Evolutionary conservation across 2,797 vertebrate genomes (phyloP).

Genomic region (Morus bassanus): DNA sequence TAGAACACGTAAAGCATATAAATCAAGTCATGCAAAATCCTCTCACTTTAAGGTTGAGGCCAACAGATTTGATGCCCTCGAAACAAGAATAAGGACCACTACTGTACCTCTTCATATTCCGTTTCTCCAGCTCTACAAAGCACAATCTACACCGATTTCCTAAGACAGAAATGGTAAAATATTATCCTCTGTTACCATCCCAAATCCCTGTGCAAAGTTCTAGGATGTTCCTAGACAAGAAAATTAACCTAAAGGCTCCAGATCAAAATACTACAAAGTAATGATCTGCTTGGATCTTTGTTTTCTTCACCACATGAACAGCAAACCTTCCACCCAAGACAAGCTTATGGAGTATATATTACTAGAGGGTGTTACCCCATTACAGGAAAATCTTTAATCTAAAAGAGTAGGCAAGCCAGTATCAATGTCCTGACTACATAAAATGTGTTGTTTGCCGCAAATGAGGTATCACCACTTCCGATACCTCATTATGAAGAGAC

Average conservation of each 20-base stretch:
- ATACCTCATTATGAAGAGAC: not conserved
- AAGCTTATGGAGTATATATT: not conserved
- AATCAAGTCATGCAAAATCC: not conserved
- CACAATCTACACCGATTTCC: not conserved
- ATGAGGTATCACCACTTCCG: not conserved
- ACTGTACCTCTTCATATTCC: not conserved
- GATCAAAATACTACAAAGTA: not conserved
- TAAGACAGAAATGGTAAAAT: not conserved
- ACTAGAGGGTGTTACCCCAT: not conserved
- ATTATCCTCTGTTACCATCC: not conserved
- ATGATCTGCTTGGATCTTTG: accelerated
- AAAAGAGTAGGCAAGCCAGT: not conserved
- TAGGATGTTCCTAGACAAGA: not conserved
- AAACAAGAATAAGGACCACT: not conserved
- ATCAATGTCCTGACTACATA: not conserved
- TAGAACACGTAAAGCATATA: not conserved
- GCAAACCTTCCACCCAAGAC: not conserved
- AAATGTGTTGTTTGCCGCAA: not conserved
- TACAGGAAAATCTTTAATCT: not conserved
- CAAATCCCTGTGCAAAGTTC: not conserved
- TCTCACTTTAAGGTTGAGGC: not conserved
- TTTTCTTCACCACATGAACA: not conserved
- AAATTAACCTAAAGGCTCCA: not conserved
- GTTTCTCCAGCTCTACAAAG: not conserved
- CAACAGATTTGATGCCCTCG: not conserved